phyloP scores from a whole-genome alignment of 2,113 vertebrate genomes.

The Neotoma lepida region DNA sequence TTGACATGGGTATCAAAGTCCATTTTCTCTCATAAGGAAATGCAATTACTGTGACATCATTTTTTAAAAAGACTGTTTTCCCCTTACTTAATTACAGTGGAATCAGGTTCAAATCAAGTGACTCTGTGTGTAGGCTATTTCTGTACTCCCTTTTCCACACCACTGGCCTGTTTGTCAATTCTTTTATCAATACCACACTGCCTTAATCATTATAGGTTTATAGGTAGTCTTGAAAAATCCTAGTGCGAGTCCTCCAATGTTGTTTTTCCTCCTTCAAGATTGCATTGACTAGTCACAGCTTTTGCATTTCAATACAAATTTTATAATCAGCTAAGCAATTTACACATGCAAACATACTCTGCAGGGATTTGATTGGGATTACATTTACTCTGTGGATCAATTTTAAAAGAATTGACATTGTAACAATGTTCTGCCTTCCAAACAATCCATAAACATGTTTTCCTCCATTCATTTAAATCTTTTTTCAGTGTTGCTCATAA shows the following conservation, averaged over 20 bases:
- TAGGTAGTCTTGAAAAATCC: neutral
- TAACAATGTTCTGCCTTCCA: neutral
- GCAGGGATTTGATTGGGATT: neutral
- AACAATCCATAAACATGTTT: constrained; percentile 9
- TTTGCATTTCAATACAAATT: constrained; percentile 29
- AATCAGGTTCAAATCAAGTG: constrained; percentile 17
- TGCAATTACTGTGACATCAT: neutral
- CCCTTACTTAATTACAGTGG: neutral
- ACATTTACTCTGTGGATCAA: neutral
- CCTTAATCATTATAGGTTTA: constrained; percentile 8
- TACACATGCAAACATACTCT: neutral
- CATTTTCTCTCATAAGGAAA: neutral
- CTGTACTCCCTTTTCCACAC: neutral
- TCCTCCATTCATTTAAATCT: neutral
- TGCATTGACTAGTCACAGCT: neutral
- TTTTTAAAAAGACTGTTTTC: neutral
- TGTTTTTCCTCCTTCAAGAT: constrained; percentile 23
- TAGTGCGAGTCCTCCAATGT: neutral
- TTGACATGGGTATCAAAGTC: neutral
- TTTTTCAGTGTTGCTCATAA: neutral
- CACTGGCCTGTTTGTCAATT: constrained; percentile 5
- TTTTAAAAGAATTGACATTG: constrained; percentile 43
- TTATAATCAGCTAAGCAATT: constrained; percentile 28
- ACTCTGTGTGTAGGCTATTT: neutral
- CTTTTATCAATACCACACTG: neutral